Conservation (phyloP, 2,113 vertebrate genomes). For the Dasyurus viverrinus region DNA sequence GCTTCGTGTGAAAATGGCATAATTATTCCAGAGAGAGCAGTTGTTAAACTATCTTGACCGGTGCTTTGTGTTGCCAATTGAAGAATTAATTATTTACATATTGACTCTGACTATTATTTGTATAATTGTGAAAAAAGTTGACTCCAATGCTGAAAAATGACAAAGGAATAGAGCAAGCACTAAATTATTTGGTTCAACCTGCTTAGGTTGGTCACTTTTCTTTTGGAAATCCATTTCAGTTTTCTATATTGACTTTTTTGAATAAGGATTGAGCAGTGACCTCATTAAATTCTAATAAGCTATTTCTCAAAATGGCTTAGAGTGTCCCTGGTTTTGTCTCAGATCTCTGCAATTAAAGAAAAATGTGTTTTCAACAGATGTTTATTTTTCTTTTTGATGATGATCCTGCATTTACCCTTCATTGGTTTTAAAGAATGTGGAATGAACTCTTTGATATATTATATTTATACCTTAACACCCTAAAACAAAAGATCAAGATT, state of each 20-base stretch:
- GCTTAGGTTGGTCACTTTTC: not conserved
- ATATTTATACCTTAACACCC: not conserved
- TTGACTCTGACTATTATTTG: not conserved
- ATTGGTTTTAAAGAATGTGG: not conserved
- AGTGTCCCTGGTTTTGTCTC: not conserved
- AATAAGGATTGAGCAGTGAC: not conserved
- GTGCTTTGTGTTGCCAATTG: not conserved
- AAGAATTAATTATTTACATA: not conserved
- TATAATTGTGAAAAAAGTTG: not conserved
- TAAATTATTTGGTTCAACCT: not conserved
- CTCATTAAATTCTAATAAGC: not conserved
- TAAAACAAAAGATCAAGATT: not conserved
- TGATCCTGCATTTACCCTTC: not conserved
- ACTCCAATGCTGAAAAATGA: not conserved
- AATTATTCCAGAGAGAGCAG: not conserved
- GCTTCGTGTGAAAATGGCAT: not conserved
- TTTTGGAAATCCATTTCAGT: not conserved
- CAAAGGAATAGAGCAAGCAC: not conserved
- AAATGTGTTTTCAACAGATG: not conserved
- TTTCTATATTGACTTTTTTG: not conserved
- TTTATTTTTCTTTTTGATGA: not conserved
- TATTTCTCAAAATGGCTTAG: not conserved
- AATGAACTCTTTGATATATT: not conserved
- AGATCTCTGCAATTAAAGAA: not conserved
- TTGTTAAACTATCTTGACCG: not conserved